Evolutionary conservation across 1,140 invertebrate genomes (phyloP), one percentile per base, ranked within the genome.

Genomic region (Sycophaga agraensis): DNA sequence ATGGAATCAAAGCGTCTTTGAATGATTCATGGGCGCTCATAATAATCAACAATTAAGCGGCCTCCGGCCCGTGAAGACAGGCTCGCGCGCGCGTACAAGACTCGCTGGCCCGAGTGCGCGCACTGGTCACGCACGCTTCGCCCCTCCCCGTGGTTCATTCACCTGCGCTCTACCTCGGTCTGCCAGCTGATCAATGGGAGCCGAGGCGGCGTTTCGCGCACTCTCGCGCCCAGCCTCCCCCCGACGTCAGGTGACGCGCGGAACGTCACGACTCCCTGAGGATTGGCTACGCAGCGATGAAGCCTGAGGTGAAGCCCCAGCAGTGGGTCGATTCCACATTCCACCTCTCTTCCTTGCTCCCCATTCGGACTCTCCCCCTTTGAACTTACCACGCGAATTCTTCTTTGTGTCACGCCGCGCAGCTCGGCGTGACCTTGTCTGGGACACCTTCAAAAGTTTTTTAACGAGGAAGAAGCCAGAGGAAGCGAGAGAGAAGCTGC

Each of bases 81-180:
- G n/a, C 28, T 14, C 46, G 46, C 28, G 31, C 34, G 42, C 19
- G 19, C 22, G 22, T 19, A n/a, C n/a, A n/a, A n/a, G n/a, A n/a
- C n/a, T n/a, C 26, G 48, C 48, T 26, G 12, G 14, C 11, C 2
- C 45, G 24, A 22, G 24, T 14, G 6, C 45, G 40, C 8, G 22
- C 39, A 21, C 9, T 58, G 56, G 57, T 50, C 57, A 59, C 37
- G 46, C 46, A 42, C 37, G 17, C 48, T 34, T n/a, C n/a, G 35
- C n/a, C 21, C 34, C n/a, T 9, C n/a, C 37, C 4, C 21, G 8
- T 40, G 58, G 58, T 59, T 59, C 58, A 42, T 59, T 59, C 58
- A 59, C 58, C 58, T 50, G 48, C 26, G 14, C 42, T 14, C 7
- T 14, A 9, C 26, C 19, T 42, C 39, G 7, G 37, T 9, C 12